A percentile compares a stretch with the other conserved stretches of the same genome.
Evolutionary conservation across 2,797 vertebrate genomes (phyloP).

Genomic region (Poliocrania exsul): DNA sequence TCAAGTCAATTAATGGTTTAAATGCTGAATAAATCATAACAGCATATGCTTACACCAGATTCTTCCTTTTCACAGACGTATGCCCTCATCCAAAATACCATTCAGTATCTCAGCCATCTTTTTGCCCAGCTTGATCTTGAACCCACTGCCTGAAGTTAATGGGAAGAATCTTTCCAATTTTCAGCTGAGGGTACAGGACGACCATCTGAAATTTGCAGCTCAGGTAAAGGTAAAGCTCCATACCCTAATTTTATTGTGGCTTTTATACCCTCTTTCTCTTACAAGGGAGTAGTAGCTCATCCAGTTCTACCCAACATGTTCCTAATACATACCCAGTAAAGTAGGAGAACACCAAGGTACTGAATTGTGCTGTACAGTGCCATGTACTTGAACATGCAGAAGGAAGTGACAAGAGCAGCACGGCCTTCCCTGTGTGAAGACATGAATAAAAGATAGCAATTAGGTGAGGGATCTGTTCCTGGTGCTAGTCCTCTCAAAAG

Average conservation of each 20-base stretch:
- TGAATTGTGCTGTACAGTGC: slow-evolving; percentile 83
- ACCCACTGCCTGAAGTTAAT: background rate
- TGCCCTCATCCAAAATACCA: background rate
- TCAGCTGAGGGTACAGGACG: background rate
- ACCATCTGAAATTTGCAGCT: background rate
- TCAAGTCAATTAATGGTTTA: slow-evolving; percentile 33
- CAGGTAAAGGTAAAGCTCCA: background rate
- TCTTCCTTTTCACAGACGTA: background rate
- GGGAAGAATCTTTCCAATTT: background rate
- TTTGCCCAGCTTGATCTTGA: background rate
- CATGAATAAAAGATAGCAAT: background rate
- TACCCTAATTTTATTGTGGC: background rate
- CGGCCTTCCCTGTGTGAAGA: slow-evolving; percentile 78
- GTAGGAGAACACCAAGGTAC: slow-evolving; percentile 80
- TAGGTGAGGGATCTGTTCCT: background rate
- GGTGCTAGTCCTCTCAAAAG: background rate
- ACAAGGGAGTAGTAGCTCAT: background rate
- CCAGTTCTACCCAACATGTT: background rate
- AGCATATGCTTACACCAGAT: background rate
- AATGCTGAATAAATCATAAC: slow-evolving; percentile 26
- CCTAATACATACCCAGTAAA: slow-evolving; percentile 80
- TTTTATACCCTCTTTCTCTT: background rate
- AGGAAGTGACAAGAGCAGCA: slow-evolving; percentile 80
- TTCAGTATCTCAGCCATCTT: background rate
- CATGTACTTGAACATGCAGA: slow-evolving; percentile 86